These are phyloP conservation scores for Aphodius granarius DNA, from an alignment of 2,888 invertebrate genomes.

Conservation along the genomic window DNA sequence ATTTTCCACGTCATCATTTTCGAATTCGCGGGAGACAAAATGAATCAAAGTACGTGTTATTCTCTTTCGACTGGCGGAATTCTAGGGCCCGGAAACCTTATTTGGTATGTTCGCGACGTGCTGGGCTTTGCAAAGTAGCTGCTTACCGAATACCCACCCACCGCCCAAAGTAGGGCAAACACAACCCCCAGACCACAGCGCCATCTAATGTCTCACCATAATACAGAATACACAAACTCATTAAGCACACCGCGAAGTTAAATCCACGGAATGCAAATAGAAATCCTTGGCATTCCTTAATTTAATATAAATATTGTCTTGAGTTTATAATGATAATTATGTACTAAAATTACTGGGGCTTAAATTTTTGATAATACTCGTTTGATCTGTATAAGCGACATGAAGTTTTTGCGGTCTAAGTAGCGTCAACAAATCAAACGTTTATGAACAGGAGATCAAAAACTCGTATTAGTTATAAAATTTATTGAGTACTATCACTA, in stretches of 20 bases:
- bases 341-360: neutral
- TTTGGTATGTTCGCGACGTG: slow-evolving; percentile 22
- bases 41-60: slow-evolving; percentile 15
- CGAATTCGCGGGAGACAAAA: slow-evolving; percentile 9
- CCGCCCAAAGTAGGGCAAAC: neutral
- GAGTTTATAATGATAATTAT: neutral
- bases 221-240: neutral
- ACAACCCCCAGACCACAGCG: neutral
- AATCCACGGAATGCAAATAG: neutral
- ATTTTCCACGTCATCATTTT: neutral
- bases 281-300: neutral
- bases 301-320: neutral
- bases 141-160: neutral
- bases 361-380: too few relatives aligned
- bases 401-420: too few relatives aligned
- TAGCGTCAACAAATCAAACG: too few relatives aligned
- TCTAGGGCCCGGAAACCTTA: slow-evolving; percentile 16
- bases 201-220: neutral
- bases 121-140: slow-evolving; percentile 7
- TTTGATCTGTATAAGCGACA: too few relatives aligned
- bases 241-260: neutral
- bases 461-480: too few relatives aligned
- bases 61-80: slow-evolving; percentile 9
- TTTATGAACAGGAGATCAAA: too few relatives aligned
- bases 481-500: neutral